A percentile compares a stretch with the other conserved stretches of the same genome.
Evolutionary conservation across 2,888 invertebrate genomes (phyloP).

Genomic region (Cheilosia urbana): DNA sequence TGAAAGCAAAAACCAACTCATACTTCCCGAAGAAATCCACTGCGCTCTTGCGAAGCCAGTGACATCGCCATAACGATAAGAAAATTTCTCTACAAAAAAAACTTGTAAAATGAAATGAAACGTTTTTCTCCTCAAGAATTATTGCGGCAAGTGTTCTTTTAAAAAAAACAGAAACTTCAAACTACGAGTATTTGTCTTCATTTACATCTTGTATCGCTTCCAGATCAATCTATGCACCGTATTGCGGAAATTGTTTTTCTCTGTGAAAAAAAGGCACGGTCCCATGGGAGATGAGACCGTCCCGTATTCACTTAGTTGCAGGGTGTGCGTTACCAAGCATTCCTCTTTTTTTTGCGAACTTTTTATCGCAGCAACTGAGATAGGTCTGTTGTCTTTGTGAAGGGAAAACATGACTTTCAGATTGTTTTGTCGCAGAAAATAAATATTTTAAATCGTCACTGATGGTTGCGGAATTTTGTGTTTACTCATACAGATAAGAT

Average conservation of each 20-base stretch:
- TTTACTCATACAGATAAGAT: conserved; percentile 28
- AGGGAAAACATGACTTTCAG: conserved; percentile 28
- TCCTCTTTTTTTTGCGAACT: not conserved
- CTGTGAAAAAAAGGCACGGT: not conserved
- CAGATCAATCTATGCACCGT: conserved; percentile 11
- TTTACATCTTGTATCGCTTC: conserved; percentile 10
- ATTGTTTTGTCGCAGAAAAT: conserved; percentile 7
- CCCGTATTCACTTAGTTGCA: conserved; percentile 19
- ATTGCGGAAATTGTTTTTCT: conserved; percentile 24
- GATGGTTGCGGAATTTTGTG: conserved; percentile 47
- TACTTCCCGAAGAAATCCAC: not conserved
- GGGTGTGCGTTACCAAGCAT: conserved; percentile 9
- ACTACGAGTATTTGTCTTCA: conserved; percentile 1
- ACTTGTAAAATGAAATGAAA: conserved; percentile 1
- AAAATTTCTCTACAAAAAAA: conserved; percentile 38
- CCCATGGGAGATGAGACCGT: conserved; percentile 16
- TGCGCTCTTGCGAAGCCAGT: not conserved
- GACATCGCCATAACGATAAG: conserved; percentile 42
- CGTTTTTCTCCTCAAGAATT: conserved; percentile 6
- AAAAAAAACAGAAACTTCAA: not conserved
- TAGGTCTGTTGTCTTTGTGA: conserved; percentile 13
- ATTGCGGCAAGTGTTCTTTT: conserved; percentile 11
- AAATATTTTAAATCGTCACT: conserved; percentile 44
- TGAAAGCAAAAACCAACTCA: not conserved
- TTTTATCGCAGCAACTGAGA: conserved; percentile 25